Evolutionary conservation across 1,140 invertebrate species (phyloP).

Genomic region (Chlorops oryzae): DNA sequence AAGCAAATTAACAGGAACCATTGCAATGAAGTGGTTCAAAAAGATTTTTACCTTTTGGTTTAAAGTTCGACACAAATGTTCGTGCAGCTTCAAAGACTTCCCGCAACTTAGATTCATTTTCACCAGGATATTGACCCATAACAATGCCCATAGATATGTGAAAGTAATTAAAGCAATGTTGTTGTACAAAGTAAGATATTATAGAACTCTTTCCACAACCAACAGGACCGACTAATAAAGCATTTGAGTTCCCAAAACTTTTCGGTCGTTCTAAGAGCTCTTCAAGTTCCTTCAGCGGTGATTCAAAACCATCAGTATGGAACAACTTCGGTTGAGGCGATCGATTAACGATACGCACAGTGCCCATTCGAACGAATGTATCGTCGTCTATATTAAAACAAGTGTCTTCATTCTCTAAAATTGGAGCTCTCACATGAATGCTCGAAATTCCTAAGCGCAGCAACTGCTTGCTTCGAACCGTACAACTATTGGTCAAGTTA

Average conservation of each 20-base stretch:
- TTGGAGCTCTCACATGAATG: conserved; percentile 19
- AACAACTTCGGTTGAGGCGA: conserved; percentile 1
- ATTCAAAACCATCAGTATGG: conserved; percentile 19
- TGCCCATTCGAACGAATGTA: conserved; percentile 14
- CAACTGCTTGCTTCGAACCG: not conserved
- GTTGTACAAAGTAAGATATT: conserved; percentile 21
- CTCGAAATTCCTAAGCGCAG: conserved; percentile 20
- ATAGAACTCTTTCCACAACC: conserved; percentile 34
- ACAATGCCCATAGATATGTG: conserved; percentile 27
- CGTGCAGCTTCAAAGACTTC: conserved; percentile 45
- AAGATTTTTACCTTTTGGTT: conserved; percentile 17
- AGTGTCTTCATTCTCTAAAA: not conserved
- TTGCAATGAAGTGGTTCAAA: not conserved
- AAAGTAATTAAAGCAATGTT: conserved; percentile 29
- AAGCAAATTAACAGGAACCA: not conserved
- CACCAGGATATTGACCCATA: conserved; percentile 45
- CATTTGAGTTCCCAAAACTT: conserved; percentile 22
- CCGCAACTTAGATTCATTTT: conserved; percentile 45
- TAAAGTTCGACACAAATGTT: conserved; percentile 24
- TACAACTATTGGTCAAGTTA: not conserved
- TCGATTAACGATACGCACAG: not conserved
- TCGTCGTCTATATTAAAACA: conserved; percentile 20
- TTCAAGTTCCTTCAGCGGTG: conserved; percentile 16
- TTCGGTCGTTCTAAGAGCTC: conserved; percentile 20
- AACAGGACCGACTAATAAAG: conserved; percentile 27